A percentile compares a stretch with the other conserved stretches of the same genome.
Evolutionary conservation across 2,797 vertebrate species (phyloP).

Genomic region (Schizopygopsis malacanthus): DNA sequence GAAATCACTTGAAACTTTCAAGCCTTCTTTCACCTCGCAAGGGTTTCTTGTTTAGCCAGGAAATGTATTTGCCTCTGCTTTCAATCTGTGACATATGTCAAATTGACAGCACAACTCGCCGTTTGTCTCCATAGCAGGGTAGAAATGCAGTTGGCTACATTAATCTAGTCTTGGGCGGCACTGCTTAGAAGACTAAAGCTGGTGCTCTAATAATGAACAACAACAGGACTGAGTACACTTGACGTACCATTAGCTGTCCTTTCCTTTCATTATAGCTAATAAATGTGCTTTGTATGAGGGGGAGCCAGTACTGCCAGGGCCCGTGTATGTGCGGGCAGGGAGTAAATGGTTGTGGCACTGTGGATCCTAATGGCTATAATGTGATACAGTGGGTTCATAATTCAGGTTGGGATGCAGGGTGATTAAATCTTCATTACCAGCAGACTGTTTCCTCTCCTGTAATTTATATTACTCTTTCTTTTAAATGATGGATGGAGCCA

Average conservation of each 20-base stretch:
- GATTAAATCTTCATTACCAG: constrained; percentile 79
- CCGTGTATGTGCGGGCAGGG: constrained; percentile 22
- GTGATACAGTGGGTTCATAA: constrained; percentile 70
- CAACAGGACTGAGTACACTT: constrained; percentile 62
- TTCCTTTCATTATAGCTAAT: constrained; percentile 67
- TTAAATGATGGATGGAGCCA: constrained; percentile 53
- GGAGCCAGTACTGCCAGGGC: constrained; percentile 11
- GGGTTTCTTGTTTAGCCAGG: constrained; percentile 41
- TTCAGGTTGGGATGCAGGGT: constrained; percentile 68
- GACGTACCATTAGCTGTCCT: constrained; percentile 65
- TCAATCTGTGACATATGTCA: constrained; percentile 48
- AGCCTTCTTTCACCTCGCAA: constrained; percentile 16
- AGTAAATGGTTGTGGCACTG: constrained; percentile 67
- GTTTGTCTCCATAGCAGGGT: constrained; percentile 53
- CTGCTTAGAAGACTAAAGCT: constrained; percentile 38
- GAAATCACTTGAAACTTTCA: constrained; percentile 15
- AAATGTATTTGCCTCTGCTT: constrained; percentile 41
- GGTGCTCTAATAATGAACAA: constrained; percentile 66
- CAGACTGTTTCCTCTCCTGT: constrained; percentile 45
- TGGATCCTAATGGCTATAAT: constrained; percentile 67
- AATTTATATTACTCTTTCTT: constrained; percentile 57
- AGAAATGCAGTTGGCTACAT: constrained; percentile 49
- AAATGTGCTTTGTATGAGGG: constrained; percentile 59
- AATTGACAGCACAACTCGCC: constrained; percentile 43
- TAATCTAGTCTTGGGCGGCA: constrained; percentile 50